Conservation (phyloP, 2,797 vertebrate genomes). For the Momotus momota region DNA sequence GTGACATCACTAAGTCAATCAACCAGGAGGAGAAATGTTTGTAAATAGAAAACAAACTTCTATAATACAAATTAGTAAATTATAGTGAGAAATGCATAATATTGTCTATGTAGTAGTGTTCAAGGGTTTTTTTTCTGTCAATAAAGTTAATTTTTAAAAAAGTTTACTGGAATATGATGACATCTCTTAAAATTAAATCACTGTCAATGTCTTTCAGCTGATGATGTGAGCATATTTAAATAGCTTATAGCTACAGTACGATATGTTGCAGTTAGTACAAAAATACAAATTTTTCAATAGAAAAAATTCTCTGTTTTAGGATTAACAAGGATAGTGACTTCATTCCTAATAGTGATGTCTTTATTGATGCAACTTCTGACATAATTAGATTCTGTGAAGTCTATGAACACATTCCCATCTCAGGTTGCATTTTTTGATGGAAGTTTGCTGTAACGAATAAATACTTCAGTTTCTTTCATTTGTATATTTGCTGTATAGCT, state of each 20-base stretch:
- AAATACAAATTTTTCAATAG: not conserved
- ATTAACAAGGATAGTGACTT: not conserved
- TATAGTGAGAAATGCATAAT: not conserved
- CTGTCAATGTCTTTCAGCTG: constrained; percentile 18
- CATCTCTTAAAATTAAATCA: constrained; percentile 6
- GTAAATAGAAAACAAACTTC: not conserved
- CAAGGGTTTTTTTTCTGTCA: not conserved
- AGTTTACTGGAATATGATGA: not conserved
- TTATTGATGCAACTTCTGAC: not conserved
- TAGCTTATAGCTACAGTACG: constrained; percentile 11
- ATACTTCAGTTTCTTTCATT: not conserved
- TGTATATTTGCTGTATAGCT: not conserved
- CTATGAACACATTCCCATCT: not conserved
- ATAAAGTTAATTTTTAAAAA: not conserved
- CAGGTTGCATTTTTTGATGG: not conserved
- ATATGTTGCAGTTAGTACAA: not conserved
- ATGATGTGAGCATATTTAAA: constrained; percentile 25
- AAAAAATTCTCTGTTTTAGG: not conserved
- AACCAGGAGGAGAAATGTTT: not conserved
- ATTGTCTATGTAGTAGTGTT: not conserved
- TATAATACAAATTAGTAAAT: not conserved
- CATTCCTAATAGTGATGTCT: not conserved
- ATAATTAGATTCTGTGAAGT: not conserved
- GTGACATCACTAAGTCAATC: not conserved
- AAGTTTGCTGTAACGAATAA: not conserved